A percentile compares a stretch with the other conserved stretches of the same genome.
Conservation (phyloP, 2,113 vertebrate genomes). For the Cyanocitta stelleri region DNA sequence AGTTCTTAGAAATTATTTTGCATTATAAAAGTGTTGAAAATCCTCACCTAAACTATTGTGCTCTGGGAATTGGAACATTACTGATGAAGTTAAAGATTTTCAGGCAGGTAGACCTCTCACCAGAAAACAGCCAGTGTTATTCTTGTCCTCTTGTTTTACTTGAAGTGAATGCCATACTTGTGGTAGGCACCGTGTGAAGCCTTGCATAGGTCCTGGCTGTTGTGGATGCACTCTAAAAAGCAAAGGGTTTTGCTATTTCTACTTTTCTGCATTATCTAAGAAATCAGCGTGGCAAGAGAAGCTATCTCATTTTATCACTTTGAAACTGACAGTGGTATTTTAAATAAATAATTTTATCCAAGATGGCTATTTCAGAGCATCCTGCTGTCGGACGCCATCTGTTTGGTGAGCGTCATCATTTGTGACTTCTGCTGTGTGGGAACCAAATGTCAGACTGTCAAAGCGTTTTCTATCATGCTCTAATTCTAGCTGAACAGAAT, state of each 20-base stretch:
- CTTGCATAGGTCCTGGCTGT: neutral
- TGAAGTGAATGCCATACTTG: neutral
- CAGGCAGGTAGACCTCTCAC: neutral
- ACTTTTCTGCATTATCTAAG: neutral
- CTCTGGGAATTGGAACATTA: neutral
- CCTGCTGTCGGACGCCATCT: slow-evolving; percentile 62
- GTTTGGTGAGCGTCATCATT: slow-evolving; percentile 37
- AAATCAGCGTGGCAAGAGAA: neutral
- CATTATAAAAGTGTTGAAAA: neutral
- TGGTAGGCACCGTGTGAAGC: neutral
- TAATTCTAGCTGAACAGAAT: slow-evolving; percentile 38
- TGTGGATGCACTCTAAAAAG: neutral
- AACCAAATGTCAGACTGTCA: slow-evolving; percentile 58
- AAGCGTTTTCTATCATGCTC: slow-evolving; percentile 1
- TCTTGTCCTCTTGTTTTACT: neutral
- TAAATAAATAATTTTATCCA: slow-evolving; percentile 33
- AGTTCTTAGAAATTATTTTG: neutral
- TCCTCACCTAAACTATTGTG: neutral
- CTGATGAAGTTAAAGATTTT: neutral
- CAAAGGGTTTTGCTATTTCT: neutral
- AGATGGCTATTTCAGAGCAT: slow-evolving; percentile 47
- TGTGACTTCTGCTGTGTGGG: slow-evolving; percentile 55
- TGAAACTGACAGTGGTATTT: slow-evolving; percentile 23
- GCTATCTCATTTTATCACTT: neutral
- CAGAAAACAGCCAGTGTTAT: neutral